These are phyloP conservation scores for Euphysa ruthae DNA, from an alignment of 30 jellyfish, hydroid and myxozoan genomes.

Conservation along the genomic window DNA sequence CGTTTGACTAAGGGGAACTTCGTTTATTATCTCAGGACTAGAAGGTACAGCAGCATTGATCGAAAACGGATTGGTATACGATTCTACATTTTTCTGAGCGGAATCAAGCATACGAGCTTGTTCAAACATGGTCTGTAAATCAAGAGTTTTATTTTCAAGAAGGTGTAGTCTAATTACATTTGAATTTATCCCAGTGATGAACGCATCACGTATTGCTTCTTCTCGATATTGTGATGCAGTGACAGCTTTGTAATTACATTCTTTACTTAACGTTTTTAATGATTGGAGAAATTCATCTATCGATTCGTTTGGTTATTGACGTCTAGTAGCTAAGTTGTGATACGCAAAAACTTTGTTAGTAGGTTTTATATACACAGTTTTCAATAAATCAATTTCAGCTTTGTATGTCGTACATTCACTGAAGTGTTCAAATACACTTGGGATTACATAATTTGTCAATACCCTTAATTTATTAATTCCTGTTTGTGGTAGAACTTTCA, in stretches of 20 bases:
- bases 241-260: slow-evolving; percentile 42
- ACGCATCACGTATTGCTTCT: slow-evolving; percentile 51
- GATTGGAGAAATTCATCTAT: slow-evolving; percentile 61
- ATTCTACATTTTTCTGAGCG: slow-evolving; percentile 39
- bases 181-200: slow-evolving; percentile 30
- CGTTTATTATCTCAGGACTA: too few species aligned
- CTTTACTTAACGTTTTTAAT: slow-evolving; percentile 42
- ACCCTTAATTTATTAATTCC: slow-evolving; percentile 25
- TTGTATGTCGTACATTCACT: slow-evolving; percentile 33
- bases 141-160: slow-evolving; percentile 41
- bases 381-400: slow-evolving; percentile 32
- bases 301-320: slow-evolving; percentile 33
- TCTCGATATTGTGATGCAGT: slow-evolving; percentile 46
- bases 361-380: slow-evolving; percentile 42
- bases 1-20: too few species aligned
- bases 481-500: slow-evolving; percentile 36
- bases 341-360: slow-evolving; percentile 48
- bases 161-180: slow-evolving; percentile 32
- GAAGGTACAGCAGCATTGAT: slow-evolving; percentile 10
- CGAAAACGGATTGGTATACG: too few species aligned
- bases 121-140: slow-evolving; percentile 5
- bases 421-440: slow-evolving; percentile 24
- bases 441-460: slow-evolving; percentile 30
- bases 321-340: slow-evolving; percentile 53
- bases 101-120: slow-evolving; percentile 39